Conservation (phyloP, 2,113 vertebrate genomes). For the Copsychus sechellarum region DNA sequence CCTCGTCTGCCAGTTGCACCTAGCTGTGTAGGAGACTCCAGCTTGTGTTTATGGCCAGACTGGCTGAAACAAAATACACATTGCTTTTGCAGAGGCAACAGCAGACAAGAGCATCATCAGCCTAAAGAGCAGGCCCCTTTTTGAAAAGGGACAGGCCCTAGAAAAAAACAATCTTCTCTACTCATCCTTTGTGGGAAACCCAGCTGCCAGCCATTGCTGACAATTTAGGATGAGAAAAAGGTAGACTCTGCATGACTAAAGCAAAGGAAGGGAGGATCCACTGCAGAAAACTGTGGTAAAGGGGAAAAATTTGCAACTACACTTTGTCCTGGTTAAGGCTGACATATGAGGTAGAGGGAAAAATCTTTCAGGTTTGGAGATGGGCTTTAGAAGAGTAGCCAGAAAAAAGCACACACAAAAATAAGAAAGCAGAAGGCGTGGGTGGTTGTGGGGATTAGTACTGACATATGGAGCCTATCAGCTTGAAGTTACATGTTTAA, state of each 20-base stretch:
- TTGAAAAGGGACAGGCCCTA: not conserved
- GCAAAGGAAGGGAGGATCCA: not conserved
- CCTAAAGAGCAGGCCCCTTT: not conserved
- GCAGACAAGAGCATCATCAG: not conserved
- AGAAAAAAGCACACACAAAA: conserved; percentile 6
- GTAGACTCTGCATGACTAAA: not conserved
- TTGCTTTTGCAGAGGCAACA: not conserved
- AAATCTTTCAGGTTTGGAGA: not conserved
- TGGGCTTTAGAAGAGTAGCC: conserved; percentile 35
- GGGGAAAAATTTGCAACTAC: not conserved
- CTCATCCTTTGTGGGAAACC: not conserved
- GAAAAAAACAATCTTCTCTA: not conserved
- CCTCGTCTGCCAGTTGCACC: not conserved
- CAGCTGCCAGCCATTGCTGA: not conserved
- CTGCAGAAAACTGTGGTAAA: not conserved
- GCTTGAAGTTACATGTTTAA: conserved; percentile 48
- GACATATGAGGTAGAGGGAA: not conserved
- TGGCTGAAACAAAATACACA: not conserved
- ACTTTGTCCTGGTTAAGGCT: not conserved
- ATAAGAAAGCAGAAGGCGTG: conserved; percentile 52
- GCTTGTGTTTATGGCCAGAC: not conserved
- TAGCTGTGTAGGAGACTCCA: not conserved
- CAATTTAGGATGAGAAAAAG: not conserved
- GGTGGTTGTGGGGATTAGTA: conserved; percentile 41
- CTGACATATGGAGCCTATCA: conserved; percentile 58